phyloP scores from a whole-genome alignment of 1,140 invertebrate species.

The Anoplolepis gracilipes region DNA sequence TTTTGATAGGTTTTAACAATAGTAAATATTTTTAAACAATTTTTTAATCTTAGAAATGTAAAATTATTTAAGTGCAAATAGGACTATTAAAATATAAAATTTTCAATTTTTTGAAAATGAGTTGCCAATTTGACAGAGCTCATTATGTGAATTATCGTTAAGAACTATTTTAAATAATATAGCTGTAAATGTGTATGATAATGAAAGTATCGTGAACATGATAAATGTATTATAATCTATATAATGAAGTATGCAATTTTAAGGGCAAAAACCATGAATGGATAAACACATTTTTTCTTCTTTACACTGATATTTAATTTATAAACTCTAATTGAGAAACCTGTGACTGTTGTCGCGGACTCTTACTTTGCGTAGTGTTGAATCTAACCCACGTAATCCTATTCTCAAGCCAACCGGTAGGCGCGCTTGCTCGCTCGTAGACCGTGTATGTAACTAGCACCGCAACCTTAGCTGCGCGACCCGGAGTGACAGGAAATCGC shows the following conservation, averaged over 20 bases:
- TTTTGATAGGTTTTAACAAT: no score
- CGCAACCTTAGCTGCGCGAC: conserved; percentile 50
- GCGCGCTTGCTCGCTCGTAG: conserved; percentile 38
- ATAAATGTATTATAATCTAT: neutral
- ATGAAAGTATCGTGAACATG: neutral
- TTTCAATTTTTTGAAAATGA: no score
- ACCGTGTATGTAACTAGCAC: conserved; percentile 19
- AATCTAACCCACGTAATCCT: conserved; percentile 69
- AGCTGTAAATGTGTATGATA: neutral
- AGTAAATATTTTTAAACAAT: no score
- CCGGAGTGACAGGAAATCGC: conserved; percentile 74
- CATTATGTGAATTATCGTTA: neutral
- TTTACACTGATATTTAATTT: neutral
- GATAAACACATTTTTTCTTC: neutral
- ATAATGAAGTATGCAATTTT: neutral
- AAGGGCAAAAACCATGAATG: neutral
- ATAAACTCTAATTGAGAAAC: conserved; percentile 37
- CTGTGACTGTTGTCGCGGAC: neutral
- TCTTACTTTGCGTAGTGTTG: neutral
- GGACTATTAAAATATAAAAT: no score
- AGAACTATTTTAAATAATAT: neutral
- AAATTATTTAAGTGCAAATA: no score
- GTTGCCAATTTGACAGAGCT: no score
- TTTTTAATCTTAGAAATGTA: no score
- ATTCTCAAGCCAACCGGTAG: conserved; percentile 62